Evolutionary conservation across 2,888 invertebrate genomes (phyloP), one percentile per base, ranked within the genome.

Genomic region (Spilosoma lubricipeda): DNA sequence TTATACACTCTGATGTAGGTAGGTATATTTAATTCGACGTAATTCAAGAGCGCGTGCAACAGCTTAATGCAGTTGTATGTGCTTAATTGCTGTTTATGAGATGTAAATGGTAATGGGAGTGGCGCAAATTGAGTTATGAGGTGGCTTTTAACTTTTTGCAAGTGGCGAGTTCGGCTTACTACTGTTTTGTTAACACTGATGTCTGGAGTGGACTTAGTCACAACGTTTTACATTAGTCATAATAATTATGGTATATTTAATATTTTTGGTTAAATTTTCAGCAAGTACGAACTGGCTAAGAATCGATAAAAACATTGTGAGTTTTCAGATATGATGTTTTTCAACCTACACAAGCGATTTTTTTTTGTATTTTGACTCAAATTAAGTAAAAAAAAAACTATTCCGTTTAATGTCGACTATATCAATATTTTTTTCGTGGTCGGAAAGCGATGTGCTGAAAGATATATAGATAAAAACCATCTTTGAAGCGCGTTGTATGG

Each of bases 41-140:
- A 71, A 68, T 68, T 23, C 56, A 45, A 64, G 27, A 71, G 68
- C 64, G 45, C 59, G 45, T 69, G 39, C 36, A 68, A 74, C 74
- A 67, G 67, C 48, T 59, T 67, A 67, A 74, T 73, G 52, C 45
- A 11, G 3, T 67, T 63, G 36, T 67, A 42, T 66, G 65, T 33
- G 52, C 66, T 67, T 74, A 63, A 74, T 74, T 70, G 70, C 48
- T 70, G 45, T 70, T 74, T 74, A 74, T n/a, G 66, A 70, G 70
- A 67, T 67, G 56, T 70, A 59, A 66, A 74, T 70, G 70, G 45
- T 67, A 74, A 69, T 68, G 30, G 42, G 45, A 59, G 66, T 36
- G 27, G 45, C 52, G 42, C 52, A 52, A 76, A 78, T 83, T 73
- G 73, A 80, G 75, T 78, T 83, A 77, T 76, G 70, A 74, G 83